phyloP scores from a whole-genome alignment of 2,888 invertebrate genomes.

The Macropis europaea region DNA sequence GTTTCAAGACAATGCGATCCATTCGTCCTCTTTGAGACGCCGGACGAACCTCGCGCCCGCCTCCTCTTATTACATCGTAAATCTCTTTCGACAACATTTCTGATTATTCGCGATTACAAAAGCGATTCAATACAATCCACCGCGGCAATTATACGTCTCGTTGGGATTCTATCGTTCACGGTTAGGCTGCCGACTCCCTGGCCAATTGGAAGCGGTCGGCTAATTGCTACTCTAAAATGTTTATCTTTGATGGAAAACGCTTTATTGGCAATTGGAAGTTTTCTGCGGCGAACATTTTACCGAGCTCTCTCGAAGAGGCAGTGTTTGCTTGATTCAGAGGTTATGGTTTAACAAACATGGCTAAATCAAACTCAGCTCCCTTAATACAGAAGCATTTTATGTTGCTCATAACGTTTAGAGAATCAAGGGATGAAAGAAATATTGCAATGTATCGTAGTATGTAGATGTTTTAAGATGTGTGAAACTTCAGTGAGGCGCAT shows the following conservation, averaged over 20 bases:
- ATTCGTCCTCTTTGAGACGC: slow-evolving; percentile 4
- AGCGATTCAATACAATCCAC: not conserved
- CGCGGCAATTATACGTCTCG: not conserved
- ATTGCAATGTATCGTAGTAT: no score
- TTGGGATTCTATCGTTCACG: not conserved
- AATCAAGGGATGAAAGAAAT: no score
- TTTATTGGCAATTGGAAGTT: slow-evolving; percentile 25
- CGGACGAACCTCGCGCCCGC: not conserved
- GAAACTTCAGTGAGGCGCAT: no score
- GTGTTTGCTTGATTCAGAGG: no score
- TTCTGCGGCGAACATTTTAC: not conserved
- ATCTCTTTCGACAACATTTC: slow-evolving; percentile 16
- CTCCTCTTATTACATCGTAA: not conserved
- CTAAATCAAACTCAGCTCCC: no score
- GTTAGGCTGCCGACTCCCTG: not conserved
- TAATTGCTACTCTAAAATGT: slow-evolving; percentile 24
- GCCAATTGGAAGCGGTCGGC: slow-evolving; percentile 12
- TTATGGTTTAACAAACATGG: no score
- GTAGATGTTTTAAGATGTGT: no score
- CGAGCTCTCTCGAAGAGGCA: no score
- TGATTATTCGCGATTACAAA: slow-evolving; percentile 11
- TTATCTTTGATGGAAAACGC: slow-evolving; percentile 8
- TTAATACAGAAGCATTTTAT: no score
- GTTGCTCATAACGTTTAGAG: no score
- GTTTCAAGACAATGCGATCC: slow-evolving; percentile 18